phyloP scores from a whole-genome alignment of 2,888 invertebrate genomes.

The Morinoia aosen region DNA sequence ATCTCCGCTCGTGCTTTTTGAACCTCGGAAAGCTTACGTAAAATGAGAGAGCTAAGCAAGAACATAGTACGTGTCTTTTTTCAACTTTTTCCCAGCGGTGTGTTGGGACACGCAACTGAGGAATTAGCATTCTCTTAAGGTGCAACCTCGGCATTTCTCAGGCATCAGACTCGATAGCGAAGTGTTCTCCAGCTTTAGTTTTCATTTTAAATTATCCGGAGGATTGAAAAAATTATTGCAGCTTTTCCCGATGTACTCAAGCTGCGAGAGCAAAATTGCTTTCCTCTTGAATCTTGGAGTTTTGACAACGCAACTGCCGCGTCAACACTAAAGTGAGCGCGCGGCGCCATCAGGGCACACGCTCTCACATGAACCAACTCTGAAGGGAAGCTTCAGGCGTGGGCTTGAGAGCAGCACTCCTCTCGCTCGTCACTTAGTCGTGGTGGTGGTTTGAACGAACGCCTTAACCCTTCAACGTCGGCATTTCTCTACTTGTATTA shows the following conservation, averaged over 20 bases:
- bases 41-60: background rate
- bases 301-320: slow-evolving; percentile 1
- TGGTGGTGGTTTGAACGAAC: background rate
- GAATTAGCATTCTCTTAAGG: background rate
- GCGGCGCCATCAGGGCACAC: background rate
- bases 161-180: background rate
- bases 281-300: background rate
- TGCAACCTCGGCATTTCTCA: background rate
- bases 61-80: background rate
- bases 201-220: background rate
- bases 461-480: no score
- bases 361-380: background rate
- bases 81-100: background rate
- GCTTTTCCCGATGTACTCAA: background rate
- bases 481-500: no score
- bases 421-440: background rate
- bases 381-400: background rate
- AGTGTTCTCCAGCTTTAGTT: background rate
- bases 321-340: background rate
- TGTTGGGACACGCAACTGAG: background rate
- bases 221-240: background rate
- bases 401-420: background rate
- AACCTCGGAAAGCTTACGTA: background rate
- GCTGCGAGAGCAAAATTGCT: background rate
- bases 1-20: no score